Evolutionary conservation across 2,797 vertebrate species (phyloP).

Genomic region (Phalanger gymnotis): DNA sequence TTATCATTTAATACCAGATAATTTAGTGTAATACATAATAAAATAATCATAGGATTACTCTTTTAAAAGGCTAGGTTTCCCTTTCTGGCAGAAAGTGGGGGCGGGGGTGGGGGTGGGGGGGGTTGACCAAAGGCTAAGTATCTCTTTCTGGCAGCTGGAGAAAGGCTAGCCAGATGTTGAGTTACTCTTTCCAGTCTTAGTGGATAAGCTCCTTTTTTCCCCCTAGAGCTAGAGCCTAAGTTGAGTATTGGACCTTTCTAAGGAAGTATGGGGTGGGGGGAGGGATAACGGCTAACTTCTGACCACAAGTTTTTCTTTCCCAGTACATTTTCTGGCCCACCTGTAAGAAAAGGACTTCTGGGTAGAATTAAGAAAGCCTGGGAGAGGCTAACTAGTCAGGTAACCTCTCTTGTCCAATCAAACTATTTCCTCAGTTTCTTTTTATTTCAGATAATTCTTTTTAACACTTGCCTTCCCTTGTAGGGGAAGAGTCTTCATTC

Average conservation of each 20-base stretch:
- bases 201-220: not conserved
- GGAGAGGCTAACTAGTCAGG: not conserved
- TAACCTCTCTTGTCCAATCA: not conserved
- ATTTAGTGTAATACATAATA: too few relatives aligned
- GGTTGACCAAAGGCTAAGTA: too few relatives aligned
- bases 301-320: not conserved
- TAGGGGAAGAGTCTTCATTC: not conserved
- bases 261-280: not conserved
- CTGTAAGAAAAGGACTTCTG: not conserved
- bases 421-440: not conserved
- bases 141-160: too few relatives aligned
- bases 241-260: not conserved
- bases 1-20: too few relatives aligned
- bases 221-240: too few relatives aligned
- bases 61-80: too few relatives aligned
- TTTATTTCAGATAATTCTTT: not conserved
- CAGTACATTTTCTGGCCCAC: not conserved
- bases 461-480: not conserved
- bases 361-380: not conserved
- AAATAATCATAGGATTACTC: too few relatives aligned
- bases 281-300: not conserved
- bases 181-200: not conserved
- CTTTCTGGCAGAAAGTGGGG: too few relatives aligned
- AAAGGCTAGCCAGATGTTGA: too few relatives aligned
- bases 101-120: too few relatives aligned